These are phyloP conservation scores for Petromus typicus DNA, from an alignment of 2,113 vertebrate species.

Conservation along the genomic window DNA sequence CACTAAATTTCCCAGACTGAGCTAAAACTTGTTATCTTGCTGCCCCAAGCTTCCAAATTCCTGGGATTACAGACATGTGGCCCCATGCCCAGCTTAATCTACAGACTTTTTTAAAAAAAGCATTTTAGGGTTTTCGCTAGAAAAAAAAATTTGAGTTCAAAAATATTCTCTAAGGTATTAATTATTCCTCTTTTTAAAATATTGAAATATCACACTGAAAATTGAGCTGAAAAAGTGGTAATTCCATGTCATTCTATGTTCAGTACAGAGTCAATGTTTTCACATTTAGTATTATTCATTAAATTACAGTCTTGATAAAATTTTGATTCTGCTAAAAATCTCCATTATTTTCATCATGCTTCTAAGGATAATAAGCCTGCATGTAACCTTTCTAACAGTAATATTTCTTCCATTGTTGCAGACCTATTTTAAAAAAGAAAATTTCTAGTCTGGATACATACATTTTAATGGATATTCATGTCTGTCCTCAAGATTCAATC, in stretches of 20 bases:
- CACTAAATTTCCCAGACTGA: background rate
- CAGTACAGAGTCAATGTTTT: background rate
- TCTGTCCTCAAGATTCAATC: background rate
- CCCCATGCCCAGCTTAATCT: background rate
- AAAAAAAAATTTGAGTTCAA: background rate
- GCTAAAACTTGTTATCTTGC: background rate
- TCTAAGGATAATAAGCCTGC: background rate
- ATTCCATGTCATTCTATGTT: background rate
- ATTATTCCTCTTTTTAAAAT: background rate
- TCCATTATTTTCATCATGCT: background rate
- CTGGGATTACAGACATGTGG: background rate
- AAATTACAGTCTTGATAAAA: conserved; percentile 24
- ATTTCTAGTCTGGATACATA: background rate
- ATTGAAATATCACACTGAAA: background rate
- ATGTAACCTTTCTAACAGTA: background rate
- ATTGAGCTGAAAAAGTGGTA: background rate
- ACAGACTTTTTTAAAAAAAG: background rate
- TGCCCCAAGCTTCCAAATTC: background rate
- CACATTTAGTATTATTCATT: background rate
- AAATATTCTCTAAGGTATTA: background rate
- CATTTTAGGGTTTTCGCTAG: background rate
- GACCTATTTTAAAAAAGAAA: background rate
- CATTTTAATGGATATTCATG: background rate
- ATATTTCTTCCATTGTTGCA: background rate
- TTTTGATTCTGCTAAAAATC: background rate